These are phyloP conservation scores for Cyclina sinensis DNA, from an alignment of 1,140 invertebrate genomes.

Conservation along the genomic window DNA sequence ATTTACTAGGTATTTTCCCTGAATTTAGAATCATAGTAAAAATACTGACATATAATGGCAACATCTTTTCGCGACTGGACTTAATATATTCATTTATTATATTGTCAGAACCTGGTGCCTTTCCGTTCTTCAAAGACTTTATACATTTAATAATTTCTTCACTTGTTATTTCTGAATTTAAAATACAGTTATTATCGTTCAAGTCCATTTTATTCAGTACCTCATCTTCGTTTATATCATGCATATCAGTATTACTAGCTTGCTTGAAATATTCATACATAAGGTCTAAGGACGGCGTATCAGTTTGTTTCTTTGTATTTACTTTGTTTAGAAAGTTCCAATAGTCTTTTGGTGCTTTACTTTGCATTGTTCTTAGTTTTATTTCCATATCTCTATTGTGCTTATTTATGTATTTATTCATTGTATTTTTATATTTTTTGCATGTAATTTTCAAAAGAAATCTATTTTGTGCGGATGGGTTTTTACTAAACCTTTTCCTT, in stretches of 20 bases:
- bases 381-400: neutral
- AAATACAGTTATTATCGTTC: too few species aligned
- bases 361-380: neutral
- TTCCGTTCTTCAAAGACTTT: too few species aligned
- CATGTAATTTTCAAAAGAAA: neutral
- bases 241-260: neutral
- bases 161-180: too few species aligned
- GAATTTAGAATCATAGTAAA: neutral
- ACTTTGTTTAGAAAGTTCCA: neutral
- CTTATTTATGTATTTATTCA: conserved; percentile 5
- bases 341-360: too few species aligned
- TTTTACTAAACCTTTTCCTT: neutral
- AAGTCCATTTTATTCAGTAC: conserved; percentile 14
- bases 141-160: too few species aligned
- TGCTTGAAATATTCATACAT: conserved; percentile 37
- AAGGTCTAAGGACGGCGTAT: neutral
- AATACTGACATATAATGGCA: too few species aligned
- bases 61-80: neutral
- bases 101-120: neutral
- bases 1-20: neutral
- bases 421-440: neutral
- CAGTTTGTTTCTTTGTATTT: neutral
- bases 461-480: neutral
- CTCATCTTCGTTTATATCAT: neutral
- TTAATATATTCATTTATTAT: conserved; percentile 24